A percentile compares a stretch with the other conserved stretches of the same genome.
phyloP scores from a whole-genome alignment of 2,888 invertebrate species.

The Pseudanteris insignis region DNA sequence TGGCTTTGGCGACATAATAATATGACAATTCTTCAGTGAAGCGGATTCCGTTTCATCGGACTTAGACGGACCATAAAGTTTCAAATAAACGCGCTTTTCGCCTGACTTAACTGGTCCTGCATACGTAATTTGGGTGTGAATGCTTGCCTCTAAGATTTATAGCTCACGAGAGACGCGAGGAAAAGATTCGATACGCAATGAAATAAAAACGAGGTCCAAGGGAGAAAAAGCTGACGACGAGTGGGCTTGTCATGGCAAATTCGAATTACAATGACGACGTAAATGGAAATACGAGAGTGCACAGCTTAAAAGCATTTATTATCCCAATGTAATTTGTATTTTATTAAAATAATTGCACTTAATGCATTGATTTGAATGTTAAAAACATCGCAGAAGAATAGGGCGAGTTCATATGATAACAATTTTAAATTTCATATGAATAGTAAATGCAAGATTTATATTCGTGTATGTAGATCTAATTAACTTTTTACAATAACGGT shows the following conservation, averaged over 20 bases:
- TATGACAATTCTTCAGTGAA: too few relatives aligned
- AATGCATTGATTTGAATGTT: too few relatives aligned
- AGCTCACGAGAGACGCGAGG: conserved; percentile 17
- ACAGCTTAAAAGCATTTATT: conserved; percentile 16
- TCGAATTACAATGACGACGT: conserved; percentile 21
- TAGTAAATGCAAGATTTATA: too few relatives aligned
- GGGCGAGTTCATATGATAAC: too few relatives aligned
- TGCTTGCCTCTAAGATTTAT: conserved; percentile 35
- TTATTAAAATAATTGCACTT: conserved; percentile 20
- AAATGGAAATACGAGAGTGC: conserved; percentile 18
- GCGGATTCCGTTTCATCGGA: conserved; percentile 16
- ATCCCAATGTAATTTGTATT: conserved; percentile 19
- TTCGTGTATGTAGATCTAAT: too few relatives aligned
- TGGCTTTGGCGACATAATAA: too few relatives aligned
- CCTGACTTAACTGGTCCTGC: conserved; percentile 38
- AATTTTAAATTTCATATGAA: too few relatives aligned
- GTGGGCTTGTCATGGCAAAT: conserved; percentile 1
- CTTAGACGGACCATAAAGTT: conserved; percentile 25
- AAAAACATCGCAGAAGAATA: too few relatives aligned
- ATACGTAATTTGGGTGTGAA: conserved; percentile 40
- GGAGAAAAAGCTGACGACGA: conserved; percentile 11
- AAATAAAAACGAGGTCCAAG: conserved; percentile 25
- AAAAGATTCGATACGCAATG: conserved; percentile 31
- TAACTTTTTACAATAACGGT: too few relatives aligned
- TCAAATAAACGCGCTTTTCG: conserved; percentile 38